Evolutionary conservation across 2,113 vertebrate species (phyloP).

Genomic region (Emydocephalus ijimae): DNA sequence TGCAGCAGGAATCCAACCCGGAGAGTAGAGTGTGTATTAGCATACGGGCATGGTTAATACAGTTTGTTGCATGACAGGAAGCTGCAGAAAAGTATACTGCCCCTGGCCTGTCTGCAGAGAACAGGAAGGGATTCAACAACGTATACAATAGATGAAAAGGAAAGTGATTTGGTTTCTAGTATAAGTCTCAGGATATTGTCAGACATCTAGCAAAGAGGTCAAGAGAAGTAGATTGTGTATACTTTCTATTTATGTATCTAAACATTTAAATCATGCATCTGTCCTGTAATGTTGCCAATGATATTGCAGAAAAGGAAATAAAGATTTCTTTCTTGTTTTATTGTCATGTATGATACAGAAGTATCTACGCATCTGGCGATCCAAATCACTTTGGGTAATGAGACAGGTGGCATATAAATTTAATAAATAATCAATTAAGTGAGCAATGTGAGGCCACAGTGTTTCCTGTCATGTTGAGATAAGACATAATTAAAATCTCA

Average conservation of each 20-base stretch:
- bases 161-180: not conserved
- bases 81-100: not conserved
- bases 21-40: not conserved
- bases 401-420: not conserved
- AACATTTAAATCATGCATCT: not conserved
- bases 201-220: not conserved
- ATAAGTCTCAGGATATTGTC: not conserved
- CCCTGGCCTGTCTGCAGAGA: not conserved
- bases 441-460: not conserved
- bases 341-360: not conserved
- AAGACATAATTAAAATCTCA: not conserved
- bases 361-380: not conserved
- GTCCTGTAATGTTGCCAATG: not conserved
- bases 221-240: not conserved
- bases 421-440: not conserved
- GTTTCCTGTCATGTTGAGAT: not conserved
- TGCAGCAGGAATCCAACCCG: not conserved
- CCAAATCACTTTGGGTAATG: not conserved
- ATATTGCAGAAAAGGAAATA: not conserved
- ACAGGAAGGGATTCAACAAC: not conserved
- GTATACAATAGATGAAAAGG: not conserved
- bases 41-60: not conserved
- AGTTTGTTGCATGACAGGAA: not conserved
- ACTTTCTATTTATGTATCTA: not conserved
- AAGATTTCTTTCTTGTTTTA: not conserved